These are phyloP conservation scores for Mohoua ochrocephala DNA, from an alignment of 2,113 vertebrate genomes.

Conservation along the genomic window DNA sequence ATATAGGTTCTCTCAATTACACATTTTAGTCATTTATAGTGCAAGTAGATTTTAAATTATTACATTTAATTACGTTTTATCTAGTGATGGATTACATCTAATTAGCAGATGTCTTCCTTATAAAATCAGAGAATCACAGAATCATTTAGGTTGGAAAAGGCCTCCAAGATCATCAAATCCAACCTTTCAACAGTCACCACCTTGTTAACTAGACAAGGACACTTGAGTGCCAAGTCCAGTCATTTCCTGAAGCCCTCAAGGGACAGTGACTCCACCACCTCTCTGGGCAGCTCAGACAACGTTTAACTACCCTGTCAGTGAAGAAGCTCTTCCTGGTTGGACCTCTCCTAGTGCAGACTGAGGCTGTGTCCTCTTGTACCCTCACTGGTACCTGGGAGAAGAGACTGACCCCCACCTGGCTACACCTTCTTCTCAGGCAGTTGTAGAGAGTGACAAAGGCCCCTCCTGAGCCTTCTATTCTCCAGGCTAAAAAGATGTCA, in stretches of 20 bases:
- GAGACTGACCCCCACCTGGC: background rate
- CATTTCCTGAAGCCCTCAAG: no score
- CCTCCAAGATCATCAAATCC: no score
- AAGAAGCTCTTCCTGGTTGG: background rate
- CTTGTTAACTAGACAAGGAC: background rate
- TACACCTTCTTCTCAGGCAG: no score
- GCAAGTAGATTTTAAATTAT: background rate
- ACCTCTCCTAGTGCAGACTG: no score
- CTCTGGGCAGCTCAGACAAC: background rate
- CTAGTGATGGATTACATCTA: background rate
- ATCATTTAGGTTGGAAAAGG: background rate
- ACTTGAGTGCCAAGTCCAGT: background rate
- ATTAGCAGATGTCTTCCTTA: background rate
- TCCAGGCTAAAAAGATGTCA: background rate
- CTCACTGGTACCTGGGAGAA: no score
- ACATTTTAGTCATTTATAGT: background rate
- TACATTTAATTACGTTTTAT: background rate
- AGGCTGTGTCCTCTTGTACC: no score
- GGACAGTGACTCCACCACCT: no score
- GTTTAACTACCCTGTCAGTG: no score
- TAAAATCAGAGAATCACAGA: background rate
- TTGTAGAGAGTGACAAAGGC: background rate
- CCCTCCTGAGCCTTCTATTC: no score
- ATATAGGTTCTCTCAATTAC: background rate
- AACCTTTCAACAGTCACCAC: background rate